Evolutionary conservation across 2,113 vertebrate species (phyloP).

Genomic region (Dipodomys ordii): DNA sequence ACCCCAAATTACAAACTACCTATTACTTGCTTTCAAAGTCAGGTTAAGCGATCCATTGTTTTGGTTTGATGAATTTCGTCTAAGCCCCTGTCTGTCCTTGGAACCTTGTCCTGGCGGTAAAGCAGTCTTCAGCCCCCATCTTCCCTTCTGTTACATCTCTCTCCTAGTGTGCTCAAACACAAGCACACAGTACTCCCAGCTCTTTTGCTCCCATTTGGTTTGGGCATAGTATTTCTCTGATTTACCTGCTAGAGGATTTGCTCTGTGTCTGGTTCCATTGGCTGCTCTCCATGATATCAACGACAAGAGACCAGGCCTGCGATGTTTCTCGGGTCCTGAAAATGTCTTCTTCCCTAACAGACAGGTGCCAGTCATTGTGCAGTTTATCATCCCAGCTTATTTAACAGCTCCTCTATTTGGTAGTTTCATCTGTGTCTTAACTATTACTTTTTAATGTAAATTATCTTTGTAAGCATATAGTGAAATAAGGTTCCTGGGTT

Average conservation of each 20-base stretch:
- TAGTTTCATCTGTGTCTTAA: background rate
- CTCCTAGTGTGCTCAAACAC: background rate
- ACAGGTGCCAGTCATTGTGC: background rate
- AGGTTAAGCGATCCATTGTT: background rate
- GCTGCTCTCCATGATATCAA: background rate
- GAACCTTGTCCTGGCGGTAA: background rate
- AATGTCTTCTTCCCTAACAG: background rate
- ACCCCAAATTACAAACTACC: background rate
- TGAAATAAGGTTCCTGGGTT: background rate
- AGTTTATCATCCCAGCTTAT: background rate
- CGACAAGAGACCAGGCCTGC: background rate
- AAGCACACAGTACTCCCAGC: background rate
- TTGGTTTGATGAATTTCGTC: background rate
- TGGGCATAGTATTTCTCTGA: background rate
- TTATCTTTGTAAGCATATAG: background rate
- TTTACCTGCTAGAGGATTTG: slow-evolving; percentile 10
- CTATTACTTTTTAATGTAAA: background rate
- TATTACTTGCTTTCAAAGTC: background rate
- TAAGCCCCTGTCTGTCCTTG: background rate
- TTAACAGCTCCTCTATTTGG: background rate
- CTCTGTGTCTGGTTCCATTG: background rate
- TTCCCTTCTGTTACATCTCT: background rate
- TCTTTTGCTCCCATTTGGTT: background rate
- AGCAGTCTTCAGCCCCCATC: background rate
- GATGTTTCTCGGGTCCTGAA: background rate